phyloP scores from a whole-genome alignment of 2,888 invertebrate species.

The Cataglyphis livida region DNA sequence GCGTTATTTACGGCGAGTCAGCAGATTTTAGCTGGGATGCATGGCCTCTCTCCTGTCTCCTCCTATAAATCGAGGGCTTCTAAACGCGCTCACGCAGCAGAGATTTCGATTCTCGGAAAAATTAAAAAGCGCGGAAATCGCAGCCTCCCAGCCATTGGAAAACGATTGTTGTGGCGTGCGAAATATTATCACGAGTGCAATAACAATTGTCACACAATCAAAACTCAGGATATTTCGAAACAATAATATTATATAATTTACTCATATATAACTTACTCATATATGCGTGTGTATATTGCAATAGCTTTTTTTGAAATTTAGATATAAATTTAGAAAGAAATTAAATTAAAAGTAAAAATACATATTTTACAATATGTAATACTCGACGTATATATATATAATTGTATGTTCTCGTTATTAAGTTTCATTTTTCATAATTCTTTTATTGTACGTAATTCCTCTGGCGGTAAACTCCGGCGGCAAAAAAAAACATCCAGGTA shows the following conservation, averaged over 20 bases:
- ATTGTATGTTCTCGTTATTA: constrained; percentile 3
- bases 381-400: constrained; percentile 13
- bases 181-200: constrained; percentile 12
- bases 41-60: constrained; percentile 48
- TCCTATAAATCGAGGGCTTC: constrained; percentile 51
- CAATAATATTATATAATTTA: background rate
- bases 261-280: background rate
- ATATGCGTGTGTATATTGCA: background rate
- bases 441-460: constrained; percentile 7
- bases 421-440: constrained; percentile 32
- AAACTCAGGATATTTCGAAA: background rate
- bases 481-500: constrained; percentile 29
- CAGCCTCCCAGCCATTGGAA: constrained; percentile 18
- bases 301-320: background rate
- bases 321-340: background rate
- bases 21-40: constrained; percentile 55
- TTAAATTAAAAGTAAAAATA: background rate
- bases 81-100: constrained; percentile 55
- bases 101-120: constrained; percentile 50
- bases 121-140: constrained; percentile 37
- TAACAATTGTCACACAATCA: background rate
- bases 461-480: background rate
- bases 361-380: background rate
- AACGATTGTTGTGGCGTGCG: constrained; percentile 12
- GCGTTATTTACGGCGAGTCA: constrained; percentile 52